Evolutionary conservation across 1,140 invertebrate species (phyloP).

Genomic region (Drosophila seguyi): DNA sequence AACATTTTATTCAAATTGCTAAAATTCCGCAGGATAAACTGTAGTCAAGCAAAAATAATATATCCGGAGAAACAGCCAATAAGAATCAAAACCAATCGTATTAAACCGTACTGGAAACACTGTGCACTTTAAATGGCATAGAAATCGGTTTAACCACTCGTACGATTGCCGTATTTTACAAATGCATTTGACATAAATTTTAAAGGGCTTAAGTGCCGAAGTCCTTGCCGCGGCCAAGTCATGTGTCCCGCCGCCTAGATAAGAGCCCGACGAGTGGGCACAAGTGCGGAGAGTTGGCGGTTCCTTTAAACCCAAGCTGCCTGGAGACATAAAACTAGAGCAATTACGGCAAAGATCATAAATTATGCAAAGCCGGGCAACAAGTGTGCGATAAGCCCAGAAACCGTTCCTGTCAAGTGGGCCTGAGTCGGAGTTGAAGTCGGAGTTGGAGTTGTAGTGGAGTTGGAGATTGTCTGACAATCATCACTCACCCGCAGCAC

Average conservation of each 20-base stretch:
- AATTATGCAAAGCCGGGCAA: slow-evolving; percentile 79
- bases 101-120: slow-evolving; percentile 18
- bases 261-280: slow-evolving; percentile 41
- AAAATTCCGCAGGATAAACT: neutral
- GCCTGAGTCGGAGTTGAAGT: neutral
- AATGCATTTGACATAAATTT: slow-evolving; percentile 84
- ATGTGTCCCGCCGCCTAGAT: slow-evolving; percentile 50
- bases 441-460: neutral
- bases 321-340: slow-evolving; percentile 76
- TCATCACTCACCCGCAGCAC: slow-evolving; percentile 67
- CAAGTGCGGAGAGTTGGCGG: neutral
- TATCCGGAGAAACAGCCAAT: neutral
- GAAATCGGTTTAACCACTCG: slow-evolving; percentile 79
- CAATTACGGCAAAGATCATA: slow-evolving; percentile 79
- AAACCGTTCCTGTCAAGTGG: slow-evolving; percentile 21
- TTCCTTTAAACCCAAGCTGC: slow-evolving; percentile 63
- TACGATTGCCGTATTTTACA: slow-evolving; percentile 82
- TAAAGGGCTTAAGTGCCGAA: slow-evolving; percentile 71
- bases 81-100: neutral
- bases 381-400: slow-evolving; percentile 70
- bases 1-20: fast-evolving
- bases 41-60: neutral
- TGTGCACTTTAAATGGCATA: slow-evolving; percentile 70
- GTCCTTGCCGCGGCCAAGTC: slow-evolving; percentile 9
- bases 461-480: slow-evolving; percentile 55